Evolutionary conservation across 2,113 vertebrate species (phyloP).

Genomic region (Rynchops niger): DNA sequence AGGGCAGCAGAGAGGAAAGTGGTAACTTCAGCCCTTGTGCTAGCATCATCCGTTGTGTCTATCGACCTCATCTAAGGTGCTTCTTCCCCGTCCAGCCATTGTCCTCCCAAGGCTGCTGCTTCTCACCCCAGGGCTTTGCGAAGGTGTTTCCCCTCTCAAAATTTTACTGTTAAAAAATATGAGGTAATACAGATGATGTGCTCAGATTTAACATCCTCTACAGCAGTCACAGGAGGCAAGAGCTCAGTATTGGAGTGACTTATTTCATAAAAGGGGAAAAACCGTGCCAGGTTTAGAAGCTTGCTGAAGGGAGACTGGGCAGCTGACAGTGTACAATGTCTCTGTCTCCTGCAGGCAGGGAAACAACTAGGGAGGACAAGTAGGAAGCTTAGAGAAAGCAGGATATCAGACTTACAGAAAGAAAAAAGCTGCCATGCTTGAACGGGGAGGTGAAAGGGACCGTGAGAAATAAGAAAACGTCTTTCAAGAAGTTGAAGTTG

Average conservation of each 20-base stretch:
- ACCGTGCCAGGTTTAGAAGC: background rate
- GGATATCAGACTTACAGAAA: background rate
- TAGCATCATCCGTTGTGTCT: background rate
- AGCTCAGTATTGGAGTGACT: background rate
- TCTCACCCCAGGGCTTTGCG: background rate
- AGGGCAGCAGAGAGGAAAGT: background rate
- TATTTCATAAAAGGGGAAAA: background rate
- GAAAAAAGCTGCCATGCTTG: background rate
- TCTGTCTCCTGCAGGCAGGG: slow-evolving; percentile 1
- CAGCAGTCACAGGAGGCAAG: background rate
- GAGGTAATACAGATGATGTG: background rate
- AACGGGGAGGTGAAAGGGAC: background rate
- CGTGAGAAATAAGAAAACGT: slow-evolving; percentile 10
- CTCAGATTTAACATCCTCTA: background rate
- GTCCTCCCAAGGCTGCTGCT: background rate
- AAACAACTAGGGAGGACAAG: background rate
- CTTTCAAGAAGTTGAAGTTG: slow-evolving; percentile 43
- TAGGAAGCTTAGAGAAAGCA: slow-evolving; percentile 37
- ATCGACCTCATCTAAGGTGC: background rate
- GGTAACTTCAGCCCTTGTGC: background rate
- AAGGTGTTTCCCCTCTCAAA: background rate
- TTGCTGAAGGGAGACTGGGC: background rate
- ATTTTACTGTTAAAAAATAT: background rate
- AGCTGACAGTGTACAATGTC: background rate
- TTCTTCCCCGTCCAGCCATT: background rate